Evolutionary conservation across 2,113 vertebrate genomes (phyloP), one percentile per base, ranked within the genome.

Genomic region (Ancistrus triradiatus): DNA sequence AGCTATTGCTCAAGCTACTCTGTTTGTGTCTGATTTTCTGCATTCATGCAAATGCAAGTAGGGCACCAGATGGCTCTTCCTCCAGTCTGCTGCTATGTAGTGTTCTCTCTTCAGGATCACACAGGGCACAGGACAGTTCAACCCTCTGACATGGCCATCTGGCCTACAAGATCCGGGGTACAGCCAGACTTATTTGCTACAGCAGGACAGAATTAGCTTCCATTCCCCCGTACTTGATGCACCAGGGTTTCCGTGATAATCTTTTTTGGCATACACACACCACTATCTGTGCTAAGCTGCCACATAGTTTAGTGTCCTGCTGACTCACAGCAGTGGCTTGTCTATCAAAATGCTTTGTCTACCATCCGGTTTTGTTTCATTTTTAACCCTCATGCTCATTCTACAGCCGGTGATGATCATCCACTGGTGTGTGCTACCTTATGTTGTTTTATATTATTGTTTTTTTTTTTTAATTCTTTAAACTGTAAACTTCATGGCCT

Each of bases 401-500:
- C 49, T 53, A 15, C 57, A 63, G 35, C 37, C 58, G 56, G 57
- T 63, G 52, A 68, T 35, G 48, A 63, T 51, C 70, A 63, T 73
- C 59, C 46, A 40, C 59, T 52, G 52, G 51, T 35, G 50, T 62
- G 51, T 67, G 42, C 46, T 57, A 33, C 43, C 38, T 31, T 31
- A 38, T 50, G 44, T 38, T 46, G 28, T 70, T 70, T n/a, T n/a
- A n/a, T n/a, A n/a, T n/a, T n/a, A n/a, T n/a, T n/a, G n/a, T n/a
- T n/a, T n/a, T n/a, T 53, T 55, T 61, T 51, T 51, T 53, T 44
- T 57, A 75, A 77, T 84, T 77, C 78, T 81, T 81, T 40, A 50
- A 59, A 66, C 79, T 62, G 84, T 84, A 51, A 73, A 80, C 78
- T 86, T 88, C 86, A 88, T 71, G 44, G 84, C 74, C 85, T 81